Base-by-base conservation (phyloP, 2,113 vertebrate species). In the Cyanoderma ruficeps region DNA sequence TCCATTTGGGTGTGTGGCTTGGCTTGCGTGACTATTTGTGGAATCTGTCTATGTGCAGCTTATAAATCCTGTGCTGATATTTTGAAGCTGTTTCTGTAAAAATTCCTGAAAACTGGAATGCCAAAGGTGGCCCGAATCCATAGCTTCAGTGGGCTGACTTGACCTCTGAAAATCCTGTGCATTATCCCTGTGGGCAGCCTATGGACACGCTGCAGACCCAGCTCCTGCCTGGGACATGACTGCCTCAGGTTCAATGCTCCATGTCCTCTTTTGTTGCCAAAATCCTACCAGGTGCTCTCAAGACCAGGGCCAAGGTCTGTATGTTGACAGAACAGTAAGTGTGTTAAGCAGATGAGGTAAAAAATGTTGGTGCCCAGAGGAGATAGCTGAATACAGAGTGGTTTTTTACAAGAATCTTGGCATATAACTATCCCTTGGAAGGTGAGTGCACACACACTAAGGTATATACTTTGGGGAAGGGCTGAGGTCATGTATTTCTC, bases 41-140 rank as follows among this genome's bases (percentile, higher is more conserved):
- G 91, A 96, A 96, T 94, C 91, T 80, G 82, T 87, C 92, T 89
- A 5, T 89, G 91, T 46, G 25, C 77, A 92, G 93, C 91, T 91
- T 92, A 95, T 89, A 89, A 94, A 95, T 89, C 59, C 81, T 78
- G 53, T 0, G 0, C 15, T 93, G 94, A 94, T 79, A 79, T 84
- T 93, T 84, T 87, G 93, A 96, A 95, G 93, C 91, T 95, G 95
- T 49, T 94, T 56, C 55, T 90, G 82, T 86, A 92, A 94, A 95
- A 93, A 79, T 65, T 79, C 81, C 56, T 68, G 65, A 82, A 87
- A 79, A 85, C 37, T 76, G 28, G 77, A 85, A 82, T 7, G 0
- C 44, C 49, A 30, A 28, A 35, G 69, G 83, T 59, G 77, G 89
- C 83, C 27, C 0, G 0, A 60, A 87, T 90, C 71, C 80, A 91